Percentiles rank a stretch among this genome's conserved stretches.
phyloP scores from a whole-genome alignment of 2,888 invertebrate genomes.

The Busseola fusca region DNA sequence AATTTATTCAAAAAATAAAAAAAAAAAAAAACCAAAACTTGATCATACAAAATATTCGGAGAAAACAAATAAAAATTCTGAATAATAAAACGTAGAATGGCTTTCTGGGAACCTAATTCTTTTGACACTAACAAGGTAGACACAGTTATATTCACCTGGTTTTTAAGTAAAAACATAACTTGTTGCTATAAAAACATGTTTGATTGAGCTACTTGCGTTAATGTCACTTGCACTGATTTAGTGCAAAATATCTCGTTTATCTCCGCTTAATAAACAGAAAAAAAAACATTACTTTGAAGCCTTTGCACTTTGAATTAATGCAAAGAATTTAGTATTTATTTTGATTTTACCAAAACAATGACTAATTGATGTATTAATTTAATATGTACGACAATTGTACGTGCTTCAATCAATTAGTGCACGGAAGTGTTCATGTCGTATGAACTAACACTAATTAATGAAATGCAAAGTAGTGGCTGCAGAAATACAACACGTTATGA shows the following conservation, averaged over 20 bases:
- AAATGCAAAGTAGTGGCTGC: no score
- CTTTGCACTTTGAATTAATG: background rate
- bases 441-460: slow-evolving; percentile 7
- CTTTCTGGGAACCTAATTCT: slow-evolving; percentile 34
- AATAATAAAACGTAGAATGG: slow-evolving; percentile 30
- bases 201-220: background rate
- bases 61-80: slow-evolving; percentile 27
- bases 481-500: no score
- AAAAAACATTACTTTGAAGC: background rate
- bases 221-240: background rate
- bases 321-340: background rate
- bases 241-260: background rate
- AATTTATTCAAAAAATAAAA: no score
- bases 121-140: slow-evolving; percentile 4
- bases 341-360: background rate
- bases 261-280: background rate
- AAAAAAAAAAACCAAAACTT: no score
- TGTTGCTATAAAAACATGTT: background rate
- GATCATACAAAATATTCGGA: slow-evolving; percentile 10
- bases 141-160: slow-evolving; percentile 53
- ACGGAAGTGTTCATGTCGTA: slow-evolving; percentile 10
- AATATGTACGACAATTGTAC: background rate
- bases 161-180: slow-evolving; percentile 17
- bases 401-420: slow-evolving; percentile 19
- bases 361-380: background rate